Evolutionary conservation across 2,797 vertebrate genomes (phyloP), one percentile per base, ranked within the genome.

Genomic region (Spatula versicolor): DNA sequence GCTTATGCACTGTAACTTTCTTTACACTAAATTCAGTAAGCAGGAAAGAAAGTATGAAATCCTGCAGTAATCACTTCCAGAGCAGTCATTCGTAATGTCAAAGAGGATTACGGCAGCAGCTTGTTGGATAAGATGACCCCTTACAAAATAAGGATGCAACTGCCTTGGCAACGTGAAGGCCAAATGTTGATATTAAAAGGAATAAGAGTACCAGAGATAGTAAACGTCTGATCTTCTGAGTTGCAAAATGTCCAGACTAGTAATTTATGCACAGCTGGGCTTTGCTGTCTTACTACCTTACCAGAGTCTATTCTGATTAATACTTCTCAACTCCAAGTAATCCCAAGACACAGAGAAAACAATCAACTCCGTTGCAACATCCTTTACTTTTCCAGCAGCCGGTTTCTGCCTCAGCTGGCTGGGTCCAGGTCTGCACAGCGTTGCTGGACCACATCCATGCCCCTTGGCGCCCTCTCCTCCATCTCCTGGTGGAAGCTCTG

Each of bases 101-200:
- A 93, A 96, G 96, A 95, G 80, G 96, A 96, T 96, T 96, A 96
- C 0, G 23, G 58, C 78, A 88, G 59, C 77, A 84, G 92, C 90
- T 92, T 83, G 81, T 52, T 56, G 86, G 93, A 91, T 94, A 95
- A 96, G 92, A 96, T 94, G 88, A 96, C 84, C 94, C 87, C 95
- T 75, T 60, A 72, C 71, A 94, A 94, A 96, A 92, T 76, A 92
- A 95, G 59, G 85, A 82, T 39, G 80, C 66, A 83, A 85, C 83
- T 80, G 95, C 86, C 67, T 73, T 43, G 35, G 83, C 62, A 86
- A 91, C 58, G 31, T 4, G 6, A 86, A 56, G 63, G 63, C 77
- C 96, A 86, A 93, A 92, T n/a, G 48, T 63, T 80, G 83, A 71
- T 90, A 92, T 71, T 82, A 79, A 88, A 96, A 71, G 35, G 14